A percentile compares a stretch with the other conserved stretches of the same genome.
These are phyloP conservation scores for Esox lucius DNA, from an alignment of 2,797 vertebrate species.

Conservation along the genomic window DNA sequence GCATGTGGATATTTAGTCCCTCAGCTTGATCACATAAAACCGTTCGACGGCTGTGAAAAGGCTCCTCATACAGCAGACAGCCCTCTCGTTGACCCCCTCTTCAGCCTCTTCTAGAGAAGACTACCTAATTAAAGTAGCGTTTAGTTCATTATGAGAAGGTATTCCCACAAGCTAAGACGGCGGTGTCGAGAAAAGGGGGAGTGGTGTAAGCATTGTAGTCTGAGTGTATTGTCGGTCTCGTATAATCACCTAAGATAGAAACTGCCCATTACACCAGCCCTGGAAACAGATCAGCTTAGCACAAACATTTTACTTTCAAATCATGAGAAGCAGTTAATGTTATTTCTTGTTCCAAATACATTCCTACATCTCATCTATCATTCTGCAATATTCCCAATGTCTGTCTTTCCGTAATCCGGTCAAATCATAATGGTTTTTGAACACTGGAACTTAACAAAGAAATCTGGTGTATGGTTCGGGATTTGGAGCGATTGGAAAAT, in stretches of 20 bases:
- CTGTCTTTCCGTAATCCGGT: too few relatives aligned
- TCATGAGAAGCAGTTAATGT: too few relatives aligned
- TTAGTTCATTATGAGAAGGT: conserved; percentile 25
- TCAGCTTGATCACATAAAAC: conserved; percentile 21
- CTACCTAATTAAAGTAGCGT: conserved; percentile 34
- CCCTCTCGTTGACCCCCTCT: background rate
- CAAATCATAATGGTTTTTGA: too few relatives aligned
- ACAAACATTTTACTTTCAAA: conserved; percentile 1
- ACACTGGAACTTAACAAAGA: too few relatives aligned
- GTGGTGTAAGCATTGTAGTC: background rate
- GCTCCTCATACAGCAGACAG: conserved; percentile 9
- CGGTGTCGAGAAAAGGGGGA: background rate
- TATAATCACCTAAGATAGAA: background rate
- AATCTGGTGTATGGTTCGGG: too few relatives aligned
- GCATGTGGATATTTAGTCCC: background rate
- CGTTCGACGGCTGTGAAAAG: conserved; percentile 19
- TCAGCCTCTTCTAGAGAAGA: conserved; percentile 23
- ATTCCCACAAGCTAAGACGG: conserved; percentile 34
- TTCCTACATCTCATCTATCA: too few relatives aligned
- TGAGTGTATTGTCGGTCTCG: background rate
- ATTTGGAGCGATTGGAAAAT: too few relatives aligned
- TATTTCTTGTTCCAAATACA: too few relatives aligned
- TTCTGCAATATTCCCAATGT: too few relatives aligned
- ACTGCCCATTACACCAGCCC: background rate
- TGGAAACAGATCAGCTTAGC: background rate